Evolutionary conservation across 2,888 invertebrate genomes (phyloP), one percentile per base, ranked within the genome.

Genomic region (Glyphotaelius pellucidus): DNA sequence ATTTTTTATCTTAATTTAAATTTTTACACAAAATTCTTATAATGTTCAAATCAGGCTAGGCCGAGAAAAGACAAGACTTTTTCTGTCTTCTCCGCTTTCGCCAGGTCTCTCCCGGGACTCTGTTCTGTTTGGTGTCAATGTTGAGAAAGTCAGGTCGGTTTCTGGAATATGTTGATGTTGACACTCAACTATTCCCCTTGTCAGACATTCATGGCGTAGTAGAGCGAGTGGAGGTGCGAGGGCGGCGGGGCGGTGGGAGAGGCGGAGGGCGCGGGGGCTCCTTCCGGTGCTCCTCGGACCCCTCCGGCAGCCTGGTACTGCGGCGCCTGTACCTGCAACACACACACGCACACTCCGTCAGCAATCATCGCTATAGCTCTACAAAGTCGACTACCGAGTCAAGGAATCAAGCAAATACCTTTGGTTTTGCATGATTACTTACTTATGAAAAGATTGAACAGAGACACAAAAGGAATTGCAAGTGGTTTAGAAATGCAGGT

Each of bases 191-290:
- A 93, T 95, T 97, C 96, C 94, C 97, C 96, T 94, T 96, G 97
- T 98, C 97, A 98, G 95, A 98, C 98, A 94, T 98, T 98, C 98
- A 98, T 98, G 85, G 98, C 98, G 94, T 98, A 98, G 95, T 98
- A 98, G 79, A 98, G 96, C 80, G 97, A 97, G 94, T 96, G 96
- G 38, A 95, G 94, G 31, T 92, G 93, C 2, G 95, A 95, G 92
- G 96, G 96, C 93, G 96, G 96, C 42, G 96, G 94, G 4, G 96
- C 94, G 38, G 95, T 95, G 38, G 96, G 95, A 5, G 96, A 95
- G 89, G 96, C 92, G 93, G 95, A 95, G 90, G 95, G 95, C 83
- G 95, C 94, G 11, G 96, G 95, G 0, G 96, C 96, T 67, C 97
- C 97, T 94, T 97, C 97, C 0, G 97, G 97, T 0, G 97, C 97